phyloP scores from a whole-genome alignment of 2,888 invertebrate species.

The Iselma pallidipennis region DNA sequence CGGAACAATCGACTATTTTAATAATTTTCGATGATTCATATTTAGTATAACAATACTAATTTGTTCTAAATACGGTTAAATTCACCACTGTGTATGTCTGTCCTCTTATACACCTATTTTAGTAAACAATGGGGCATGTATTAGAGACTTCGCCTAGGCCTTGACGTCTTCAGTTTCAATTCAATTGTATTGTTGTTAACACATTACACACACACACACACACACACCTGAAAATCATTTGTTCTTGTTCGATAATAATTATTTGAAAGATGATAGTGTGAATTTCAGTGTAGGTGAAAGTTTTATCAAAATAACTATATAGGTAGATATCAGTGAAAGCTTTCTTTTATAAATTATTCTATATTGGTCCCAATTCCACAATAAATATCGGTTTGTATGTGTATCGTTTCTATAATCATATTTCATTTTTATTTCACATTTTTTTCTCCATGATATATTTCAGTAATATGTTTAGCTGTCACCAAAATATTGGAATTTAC shows the following conservation, averaged over 20 bases:
- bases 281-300: too few relatives aligned
- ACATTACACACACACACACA: too few relatives aligned
- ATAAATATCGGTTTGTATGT: background rate
- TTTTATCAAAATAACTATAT: too few relatives aligned
- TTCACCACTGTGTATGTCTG: background rate
- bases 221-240: background rate
- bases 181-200: background rate
- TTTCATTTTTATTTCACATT: too few relatives aligned
- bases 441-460: background rate
- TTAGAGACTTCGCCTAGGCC: background rate
- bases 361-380: background rate
- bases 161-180: constrained; percentile 4
- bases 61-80: background rate
- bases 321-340: too few relatives aligned
- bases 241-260: background rate
- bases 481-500: constrained; percentile 6
- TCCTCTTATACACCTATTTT: constrained; percentile 10
- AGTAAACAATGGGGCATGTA: constrained; percentile 14
- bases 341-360: background rate
- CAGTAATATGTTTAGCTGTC: background rate
- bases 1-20: too few relatives aligned
- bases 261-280: background rate
- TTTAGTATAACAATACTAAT: too few relatives aligned
- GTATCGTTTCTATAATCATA: too few relatives aligned
- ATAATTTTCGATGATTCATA: too few relatives aligned